Base-by-base conservation (phyloP, 2,888 invertebrate species). In the Drosophila percnosoma region DNA sequence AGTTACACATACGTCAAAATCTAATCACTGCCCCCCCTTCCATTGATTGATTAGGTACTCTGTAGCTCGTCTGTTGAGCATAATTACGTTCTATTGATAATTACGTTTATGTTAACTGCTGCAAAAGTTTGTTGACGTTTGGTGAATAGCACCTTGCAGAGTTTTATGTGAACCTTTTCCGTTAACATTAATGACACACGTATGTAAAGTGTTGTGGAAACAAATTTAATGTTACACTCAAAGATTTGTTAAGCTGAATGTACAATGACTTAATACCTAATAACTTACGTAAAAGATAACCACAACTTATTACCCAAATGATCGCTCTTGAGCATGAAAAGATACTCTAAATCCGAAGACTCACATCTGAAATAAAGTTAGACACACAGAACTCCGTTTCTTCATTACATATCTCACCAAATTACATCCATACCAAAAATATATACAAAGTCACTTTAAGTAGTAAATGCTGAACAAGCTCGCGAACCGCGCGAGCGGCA, bases 331-430 rank as follows among this genome's bases (percentile, higher is more conserved):
- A 31, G 8, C 11, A 74, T n/a, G 11, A 59, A 3, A 27, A 1
- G 3, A 4, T 13, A n/a, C 42, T 34, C 58, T 34, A 62, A 36
- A 58, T 2, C 10, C 3, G 15, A 3, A 31, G 15, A 31, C 4
- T 0, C n/a, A 11, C n/a, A 40, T 45, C 59, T 71, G 11, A 5
- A 65, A 57, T 11, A 57, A 57, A 52, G 6, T 24, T 31, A 42
- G 36, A 55, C 29, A 38, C 18, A 27, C 4, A 49, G 24, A 27
- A 18, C 18, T 45, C 24, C 7, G 13, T 34, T 54, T 38, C 11
- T 18, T 15, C 21, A 45, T 4, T 21, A 21, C 45, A 4, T 6
- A 3, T 24, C 52, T 31, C 8, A 52, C 31, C 40, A 13, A n/a
- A 40, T 55, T n/a, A 15, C 8, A 13, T 13, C 8, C 21, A 18